Base-by-base conservation (phyloP, 2,888 invertebrate genomes). In the Hymenopus coronatus region DNA sequence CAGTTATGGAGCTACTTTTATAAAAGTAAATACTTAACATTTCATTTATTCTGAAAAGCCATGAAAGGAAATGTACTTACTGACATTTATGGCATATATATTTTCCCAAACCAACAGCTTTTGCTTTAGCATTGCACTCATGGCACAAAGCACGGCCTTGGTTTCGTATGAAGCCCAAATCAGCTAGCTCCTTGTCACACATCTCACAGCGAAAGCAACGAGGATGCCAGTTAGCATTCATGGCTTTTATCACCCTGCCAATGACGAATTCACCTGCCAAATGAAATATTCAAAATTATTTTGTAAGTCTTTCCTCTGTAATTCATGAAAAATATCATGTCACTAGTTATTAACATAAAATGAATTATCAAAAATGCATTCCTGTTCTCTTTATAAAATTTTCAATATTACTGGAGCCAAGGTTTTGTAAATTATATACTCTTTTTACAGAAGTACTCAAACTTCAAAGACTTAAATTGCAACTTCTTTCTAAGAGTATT, bases 191-290 rank as follows among this genome's bases (percentile, higher is more conserved):
- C 90, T 96, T 96, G 91, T 95, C 95, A 93, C 99, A 99, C 93
- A 98, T 96, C 93, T 99, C 98, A 92, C 99, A 99, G 30, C 97
- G 96, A 95, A 99, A 99, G 93, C 99, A 99, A 90, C 96, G 96
- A 2, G 99, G 99, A 94, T 99, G 99, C 99, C 99, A 99, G 93
- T 98, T 99, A 70, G 98, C 96, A 92, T 99, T 98, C 98, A 99
- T 99, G 0, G 99, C 99, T 93, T 99, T 99, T 93, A 99, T 99
- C 85, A 99, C 99, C 89, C 99, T 96, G 0, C 99, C 99, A 92
- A 99, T 98, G 90, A 99, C 98, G 93, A 99, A 99, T 93, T 99
- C 98, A 33, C 97, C 97, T 97, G 92, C 9, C 91, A 90, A 87
- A 89, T 20, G 81, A 82, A 30, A 33, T 30, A 14, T 20, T 70